These are phyloP conservation scores for Chaenodraco wilsoni DNA, from an alignment of 2,797 vertebrate genomes.

Conservation along the genomic window DNA sequence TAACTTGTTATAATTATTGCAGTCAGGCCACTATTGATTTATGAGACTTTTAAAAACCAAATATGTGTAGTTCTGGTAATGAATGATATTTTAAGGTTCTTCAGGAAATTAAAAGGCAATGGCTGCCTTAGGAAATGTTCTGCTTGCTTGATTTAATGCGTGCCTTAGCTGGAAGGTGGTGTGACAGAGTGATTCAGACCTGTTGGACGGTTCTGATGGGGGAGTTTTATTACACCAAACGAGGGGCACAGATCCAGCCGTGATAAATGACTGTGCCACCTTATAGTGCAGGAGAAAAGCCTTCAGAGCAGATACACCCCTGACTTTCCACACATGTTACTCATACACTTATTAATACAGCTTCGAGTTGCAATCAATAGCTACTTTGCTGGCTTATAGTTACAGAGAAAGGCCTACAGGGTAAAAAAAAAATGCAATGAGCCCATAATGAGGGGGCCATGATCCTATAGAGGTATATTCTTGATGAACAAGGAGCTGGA, in stretches of 20 bases:
- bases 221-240: slow-evolving; percentile 99
- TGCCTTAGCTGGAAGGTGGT: slow-evolving; percentile 99
- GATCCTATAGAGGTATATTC: slow-evolving; percentile 64
- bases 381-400: slow-evolving; percentile 80
- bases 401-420: slow-evolving; percentile 76
- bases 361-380: slow-evolving; percentile 82
- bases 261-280: slow-evolving; percentile 99
- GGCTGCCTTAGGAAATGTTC: slow-evolving; percentile 99
- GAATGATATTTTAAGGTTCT: slow-evolving; percentile 99
- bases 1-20: slow-evolving; percentile 99
- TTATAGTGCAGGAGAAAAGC: slow-evolving; percentile 83
- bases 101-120: slow-evolving; percentile 99
- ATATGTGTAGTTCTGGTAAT: slow-evolving; percentile 99
- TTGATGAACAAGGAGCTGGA: slow-evolving; percentile 68
- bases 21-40: slow-evolving; percentile 99
- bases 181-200: slow-evolving; percentile 99
- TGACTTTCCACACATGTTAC: slow-evolving; percentile 78
- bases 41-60: slow-evolving; percentile 99
- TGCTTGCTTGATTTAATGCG: slow-evolving; percentile 99
- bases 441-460: slow-evolving; percentile 63
- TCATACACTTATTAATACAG: slow-evolving; percentile 82
- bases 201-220: slow-evolving; percentile 99
- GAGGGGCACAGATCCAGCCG: slow-evolving; percentile 96
- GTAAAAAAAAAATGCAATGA: slow-evolving; percentile 57
- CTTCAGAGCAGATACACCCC: slow-evolving; percentile 86